Evolutionary conservation across 2,888 invertebrate genomes (phyloP).

Genomic region (Lepidocyrtoides sp.): DNA sequence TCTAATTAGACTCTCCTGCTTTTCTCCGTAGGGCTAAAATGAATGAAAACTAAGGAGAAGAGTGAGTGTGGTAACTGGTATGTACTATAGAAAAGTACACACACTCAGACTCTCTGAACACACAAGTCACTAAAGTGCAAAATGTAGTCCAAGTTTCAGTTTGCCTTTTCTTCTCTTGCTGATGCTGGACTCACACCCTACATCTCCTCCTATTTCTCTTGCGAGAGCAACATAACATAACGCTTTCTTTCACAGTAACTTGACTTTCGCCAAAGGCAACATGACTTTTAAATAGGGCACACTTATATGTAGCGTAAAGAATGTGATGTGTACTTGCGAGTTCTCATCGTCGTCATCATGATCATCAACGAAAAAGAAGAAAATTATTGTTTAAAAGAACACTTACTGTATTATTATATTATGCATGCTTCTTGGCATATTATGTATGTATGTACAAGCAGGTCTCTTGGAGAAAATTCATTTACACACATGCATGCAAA

Average conservation of each 20-base stretch:
- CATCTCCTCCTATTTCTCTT: conserved; percentile 37
- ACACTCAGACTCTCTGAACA: neutral
- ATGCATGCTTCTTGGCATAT: neutral
- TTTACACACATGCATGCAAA: conserved; percentile 1
- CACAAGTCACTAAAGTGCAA: conserved; percentile 5
- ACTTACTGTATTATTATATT: neutral
- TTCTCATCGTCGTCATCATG: conserved; percentile 10
- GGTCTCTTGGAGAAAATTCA: neutral
- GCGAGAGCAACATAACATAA: neutral
- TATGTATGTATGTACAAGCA: neutral
- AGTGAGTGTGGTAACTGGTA: neutral
- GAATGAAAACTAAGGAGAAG: neutral
- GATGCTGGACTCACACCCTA: neutral
- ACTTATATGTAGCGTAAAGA: conserved; percentile 20
- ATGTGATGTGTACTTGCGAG: conserved; percentile 3
- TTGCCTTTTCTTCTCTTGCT: neutral
- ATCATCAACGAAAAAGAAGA: neutral
- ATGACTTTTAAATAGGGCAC: conserved; percentile 59
- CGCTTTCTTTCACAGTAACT: conserved; percentile 27
- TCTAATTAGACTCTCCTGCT: conserved; percentile 77
- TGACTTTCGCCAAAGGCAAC: conserved; percentile 59
- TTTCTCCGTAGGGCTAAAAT: conserved; percentile 37
- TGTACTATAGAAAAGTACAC: neutral
- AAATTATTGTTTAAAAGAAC: conserved; percentile 50
- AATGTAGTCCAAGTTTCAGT: conserved; percentile 10